A percentile compares a stretch with the other conserved stretches of the same genome.
Conservation (phyloP, 2,888 invertebrate species). For the Clitarchus hookeri region DNA sequence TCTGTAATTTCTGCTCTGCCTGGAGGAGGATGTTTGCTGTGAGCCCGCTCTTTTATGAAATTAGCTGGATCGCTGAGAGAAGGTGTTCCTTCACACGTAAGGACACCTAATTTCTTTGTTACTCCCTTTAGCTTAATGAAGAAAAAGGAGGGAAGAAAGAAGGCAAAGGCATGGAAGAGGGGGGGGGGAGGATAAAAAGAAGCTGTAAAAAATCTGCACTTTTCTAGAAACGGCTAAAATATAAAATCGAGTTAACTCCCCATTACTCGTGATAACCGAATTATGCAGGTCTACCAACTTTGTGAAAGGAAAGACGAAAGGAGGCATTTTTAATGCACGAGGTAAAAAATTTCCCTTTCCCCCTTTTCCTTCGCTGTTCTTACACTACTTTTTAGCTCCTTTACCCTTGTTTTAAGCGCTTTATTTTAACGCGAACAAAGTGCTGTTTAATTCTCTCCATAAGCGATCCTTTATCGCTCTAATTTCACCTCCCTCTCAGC, state of each 20-base stretch:
- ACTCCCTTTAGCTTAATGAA: constrained; percentile 25
- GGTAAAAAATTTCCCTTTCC: constrained; percentile 27
- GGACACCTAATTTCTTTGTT: constrained; percentile 21
- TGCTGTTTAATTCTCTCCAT: constrained; percentile 44
- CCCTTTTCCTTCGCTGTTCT: neutral
- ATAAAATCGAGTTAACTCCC: constrained; percentile 39
- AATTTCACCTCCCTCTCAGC: constrained; percentile 43
- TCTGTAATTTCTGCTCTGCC: neutral
- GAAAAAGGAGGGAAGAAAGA: constrained; percentile 17
- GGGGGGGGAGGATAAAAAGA: neutral
- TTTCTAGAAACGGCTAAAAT: constrained; percentile 27
- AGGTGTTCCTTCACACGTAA: constrained; percentile 25
- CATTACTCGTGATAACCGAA: constrained; percentile 33
- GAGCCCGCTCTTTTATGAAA: constrained; percentile 1
- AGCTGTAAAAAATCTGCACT: constrained; percentile 16
- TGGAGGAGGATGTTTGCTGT: neutral
- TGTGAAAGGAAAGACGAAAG: constrained; percentile 21
- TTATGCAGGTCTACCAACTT: constrained; percentile 27
- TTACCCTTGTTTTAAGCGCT: constrained; percentile 29
- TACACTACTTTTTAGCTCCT: constrained; percentile 21
- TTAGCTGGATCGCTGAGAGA: constrained; percentile 6
- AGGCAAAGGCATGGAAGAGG: neutral
- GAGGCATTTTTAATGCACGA: constrained; percentile 22
- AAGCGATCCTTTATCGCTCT: constrained; percentile 46
- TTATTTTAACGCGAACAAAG: constrained; percentile 32